Conservation (phyloP, 2,113 vertebrate species). For the Eptesicus fuscus region DNA sequence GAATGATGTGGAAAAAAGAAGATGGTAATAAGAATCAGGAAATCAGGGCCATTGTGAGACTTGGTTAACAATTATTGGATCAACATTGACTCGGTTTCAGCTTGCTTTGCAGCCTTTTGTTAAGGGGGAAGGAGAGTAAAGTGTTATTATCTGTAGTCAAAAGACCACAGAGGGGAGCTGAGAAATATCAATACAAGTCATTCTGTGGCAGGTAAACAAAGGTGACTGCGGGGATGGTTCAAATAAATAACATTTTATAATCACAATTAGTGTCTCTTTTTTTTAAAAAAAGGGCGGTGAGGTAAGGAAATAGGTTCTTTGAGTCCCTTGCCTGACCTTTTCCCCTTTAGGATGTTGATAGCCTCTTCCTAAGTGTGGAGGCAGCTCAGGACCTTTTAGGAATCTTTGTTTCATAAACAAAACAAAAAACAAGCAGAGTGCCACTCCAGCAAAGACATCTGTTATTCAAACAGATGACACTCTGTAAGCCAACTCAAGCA, state of each 20-base stretch:
- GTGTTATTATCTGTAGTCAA: conserved; percentile 68
- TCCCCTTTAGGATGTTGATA: background rate
- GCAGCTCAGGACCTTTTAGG: conserved; percentile 60
- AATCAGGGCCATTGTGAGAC: conserved; percentile 25
- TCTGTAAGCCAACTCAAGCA: conserved; percentile 81
- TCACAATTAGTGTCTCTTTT: conserved; percentile 38
- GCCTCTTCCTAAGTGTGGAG: conserved; percentile 9
- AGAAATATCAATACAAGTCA: conserved; percentile 64
- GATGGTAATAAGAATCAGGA: conserved; percentile 42
- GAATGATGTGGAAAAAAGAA: background rate
- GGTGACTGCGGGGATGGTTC: conserved; percentile 39
- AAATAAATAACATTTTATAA: conserved; percentile 49
- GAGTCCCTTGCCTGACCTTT: background rate
- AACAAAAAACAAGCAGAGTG: conserved; percentile 74
- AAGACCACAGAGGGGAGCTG: conserved; percentile 41
- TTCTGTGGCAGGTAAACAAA: conserved; percentile 73
- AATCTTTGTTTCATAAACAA: conserved; percentile 73
- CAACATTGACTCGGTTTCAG: conserved; percentile 42
- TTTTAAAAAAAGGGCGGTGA: background rate
- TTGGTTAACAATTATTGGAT: conserved; percentile 61
- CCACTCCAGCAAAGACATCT: conserved; percentile 80
- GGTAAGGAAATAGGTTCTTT: background rate
- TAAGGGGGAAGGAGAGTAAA: conserved; percentile 57
- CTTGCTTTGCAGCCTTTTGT: conserved; percentile 58
- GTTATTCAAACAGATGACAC: conserved; percentile 85